These are phyloP conservation scores for Hydrophis major DNA, from an alignment of 2,797 vertebrate genomes.

Conservation along the genomic window DNA sequence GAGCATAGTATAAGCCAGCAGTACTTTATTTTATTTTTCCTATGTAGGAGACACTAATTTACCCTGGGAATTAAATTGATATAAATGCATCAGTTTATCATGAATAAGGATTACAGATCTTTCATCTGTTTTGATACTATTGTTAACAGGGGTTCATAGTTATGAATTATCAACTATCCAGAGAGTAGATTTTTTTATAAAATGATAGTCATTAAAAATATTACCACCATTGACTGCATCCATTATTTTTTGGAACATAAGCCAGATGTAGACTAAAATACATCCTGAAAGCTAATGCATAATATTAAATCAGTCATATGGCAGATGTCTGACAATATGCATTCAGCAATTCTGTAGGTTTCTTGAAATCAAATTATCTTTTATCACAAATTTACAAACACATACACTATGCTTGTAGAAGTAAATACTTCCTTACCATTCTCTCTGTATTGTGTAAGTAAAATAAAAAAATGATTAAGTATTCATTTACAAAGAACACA, in stretches of 20 bases:
- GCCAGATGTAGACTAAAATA: background rate
- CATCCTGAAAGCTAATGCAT: conserved; percentile 15
- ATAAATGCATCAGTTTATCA: background rate
- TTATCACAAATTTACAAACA: background rate
- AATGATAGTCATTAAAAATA: background rate
- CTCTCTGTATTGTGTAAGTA: background rate
- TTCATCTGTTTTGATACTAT: background rate
- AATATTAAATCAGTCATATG: background rate
- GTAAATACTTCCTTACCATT: background rate
- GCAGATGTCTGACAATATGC: background rate
- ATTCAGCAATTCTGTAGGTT: background rate
- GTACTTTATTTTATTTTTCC: background rate
- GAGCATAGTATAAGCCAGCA: background rate
- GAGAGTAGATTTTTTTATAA: background rate
- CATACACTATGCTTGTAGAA: background rate
- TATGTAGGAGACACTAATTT: background rate
- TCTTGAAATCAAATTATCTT: background rate
- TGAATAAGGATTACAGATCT: background rate
- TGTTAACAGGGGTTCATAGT: background rate
- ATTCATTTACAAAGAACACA: background rate
- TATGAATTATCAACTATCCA: background rate
- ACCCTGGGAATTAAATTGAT: background rate
- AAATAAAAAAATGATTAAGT: background rate
- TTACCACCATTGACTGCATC: background rate
- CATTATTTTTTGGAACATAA: background rate